phyloP scores from a whole-genome alignment of 2,888 invertebrate genomes.

The Ophioninae sp. region DNA sequence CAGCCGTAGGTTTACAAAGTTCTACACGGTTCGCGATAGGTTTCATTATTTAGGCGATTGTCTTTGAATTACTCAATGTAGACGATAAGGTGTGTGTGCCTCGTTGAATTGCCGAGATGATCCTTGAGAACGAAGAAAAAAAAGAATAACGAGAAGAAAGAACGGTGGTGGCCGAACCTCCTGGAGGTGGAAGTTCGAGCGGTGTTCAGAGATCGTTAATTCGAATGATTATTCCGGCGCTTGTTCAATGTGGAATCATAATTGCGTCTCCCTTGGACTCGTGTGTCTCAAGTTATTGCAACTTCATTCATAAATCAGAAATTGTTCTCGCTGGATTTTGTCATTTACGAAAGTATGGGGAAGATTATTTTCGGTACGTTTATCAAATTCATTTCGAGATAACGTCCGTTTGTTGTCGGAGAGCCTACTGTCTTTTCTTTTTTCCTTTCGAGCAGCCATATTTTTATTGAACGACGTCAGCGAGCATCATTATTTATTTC shows the following conservation, averaged over 20 bases:
- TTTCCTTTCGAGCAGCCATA: not conserved
- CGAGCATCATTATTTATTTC: not conserved
- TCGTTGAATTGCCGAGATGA: slow-evolving; percentile 47
- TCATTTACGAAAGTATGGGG: slow-evolving; percentile 6
- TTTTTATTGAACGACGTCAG: not conserved
- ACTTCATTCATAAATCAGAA: not conserved
- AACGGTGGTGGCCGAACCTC: slow-evolving; percentile 12
- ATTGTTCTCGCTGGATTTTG: slow-evolving; percentile 2
- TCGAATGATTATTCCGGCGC: slow-evolving; percentile 23
- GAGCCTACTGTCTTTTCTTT: not conserved
- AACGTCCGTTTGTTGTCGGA: not conserved
- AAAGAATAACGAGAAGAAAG: slow-evolving; percentile 4
- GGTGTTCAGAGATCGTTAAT: slow-evolving; percentile 6
- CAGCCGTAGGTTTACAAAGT: slow-evolving; percentile 74
- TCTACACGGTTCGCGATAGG: slow-evolving; percentile 70
- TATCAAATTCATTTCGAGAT: not conserved
- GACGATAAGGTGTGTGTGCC: slow-evolving; percentile 51
- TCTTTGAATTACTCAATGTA: slow-evolving; percentile 54
- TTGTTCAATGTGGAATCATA: slow-evolving; percentile 28
- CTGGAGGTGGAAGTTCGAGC: slow-evolving; percentile 16
- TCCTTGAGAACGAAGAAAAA: slow-evolving; percentile 13
- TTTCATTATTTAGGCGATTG: slow-evolving; percentile 71
- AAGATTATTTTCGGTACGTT: not conserved
- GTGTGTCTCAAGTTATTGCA: slow-evolving; percentile 6
- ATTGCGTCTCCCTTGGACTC: slow-evolving; percentile 8